Base-by-base conservation (phyloP, 2,113 vertebrate genomes). In the Ahaetulla prasina region DNA sequence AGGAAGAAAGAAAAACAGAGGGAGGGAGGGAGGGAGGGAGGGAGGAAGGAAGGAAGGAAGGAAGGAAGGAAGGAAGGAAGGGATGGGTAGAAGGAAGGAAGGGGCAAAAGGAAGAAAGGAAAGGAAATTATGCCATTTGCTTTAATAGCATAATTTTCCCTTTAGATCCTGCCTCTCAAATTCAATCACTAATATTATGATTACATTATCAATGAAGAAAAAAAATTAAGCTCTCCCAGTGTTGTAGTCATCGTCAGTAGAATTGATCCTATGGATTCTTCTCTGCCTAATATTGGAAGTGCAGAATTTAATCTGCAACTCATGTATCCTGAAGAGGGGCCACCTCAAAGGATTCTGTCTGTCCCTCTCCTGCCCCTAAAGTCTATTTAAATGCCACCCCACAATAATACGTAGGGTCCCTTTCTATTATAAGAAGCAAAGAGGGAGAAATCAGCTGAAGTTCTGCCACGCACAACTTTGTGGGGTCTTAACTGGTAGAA, bases 401-500 rank as follows among this genome's bases (percentile, higher is more conserved):
- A 2, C 96, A 96, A 97, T 96, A 97, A 98, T 96, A 97, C 95
- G 95, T 97, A 93, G 7, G 96, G 95, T 96, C 96, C 96, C 95
- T 97, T 96, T 97, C 95, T 96, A 97, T 98, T 98, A 98, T 97
- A 97, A 98, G 88, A 27, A 30, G 25, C 96, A 22, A 57, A 96
- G 95, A n/a, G 93, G 25, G 85, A 2, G 20, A 97, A 97, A 97
- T 98, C 98, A 98, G 98, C 98, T 97, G 95, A 97, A 98, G 97
- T 98, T 97, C 96, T 96, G 94, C 95, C 96, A 94, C 96, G 97
- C 97, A 97, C 95, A 96, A 97, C 98, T 97, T 97, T 96, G 97
- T 97, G 97, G 97, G 96, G 97, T 97, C 97, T 97, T 97, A 98
- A 98, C 96, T 95, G 95, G 97, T 90, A 96, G 96, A 96, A n/a